These are phyloP conservation scores for Podarcis muralis DNA, from an alignment of 2,113 vertebrate genomes.

Conservation along the genomic window DNA sequence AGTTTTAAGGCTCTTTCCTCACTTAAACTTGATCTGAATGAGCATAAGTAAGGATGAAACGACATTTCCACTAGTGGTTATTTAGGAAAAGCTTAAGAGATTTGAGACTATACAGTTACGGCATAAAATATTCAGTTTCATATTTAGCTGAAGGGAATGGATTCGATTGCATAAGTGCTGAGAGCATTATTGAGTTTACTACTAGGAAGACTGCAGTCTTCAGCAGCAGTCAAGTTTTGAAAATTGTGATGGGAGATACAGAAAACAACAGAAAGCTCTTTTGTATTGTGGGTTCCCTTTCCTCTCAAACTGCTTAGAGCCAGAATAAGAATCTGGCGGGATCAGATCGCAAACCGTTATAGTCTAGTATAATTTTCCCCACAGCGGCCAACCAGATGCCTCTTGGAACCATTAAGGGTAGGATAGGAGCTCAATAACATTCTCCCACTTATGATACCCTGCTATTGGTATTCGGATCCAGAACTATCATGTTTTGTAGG, in stretches of 20 bases:
- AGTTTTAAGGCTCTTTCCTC: background rate
- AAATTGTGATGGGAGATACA: slow-evolving; percentile 33
- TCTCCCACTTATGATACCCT: background rate
- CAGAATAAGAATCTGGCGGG: background rate
- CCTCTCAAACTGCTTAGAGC: background rate
- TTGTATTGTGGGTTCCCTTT: background rate
- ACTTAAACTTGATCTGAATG: background rate
- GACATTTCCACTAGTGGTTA: background rate
- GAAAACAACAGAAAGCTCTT: slow-evolving; percentile 27
- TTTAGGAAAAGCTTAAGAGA: background rate
- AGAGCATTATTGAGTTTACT: slow-evolving; percentile 21
- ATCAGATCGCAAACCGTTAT: background rate
- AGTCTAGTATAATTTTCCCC: background rate
- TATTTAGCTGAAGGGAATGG: slow-evolving; percentile 30
- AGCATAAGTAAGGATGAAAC: background rate
- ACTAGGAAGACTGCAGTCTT: slow-evolving; percentile 14
- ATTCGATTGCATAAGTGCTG: slow-evolving; percentile 25
- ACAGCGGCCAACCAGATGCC: background rate
- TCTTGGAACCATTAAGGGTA: background rate
- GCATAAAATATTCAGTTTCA: slow-evolving; percentile 32
- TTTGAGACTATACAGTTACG: slow-evolving; percentile 24
- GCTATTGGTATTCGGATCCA: background rate
- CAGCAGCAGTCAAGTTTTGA: slow-evolving; percentile 18
- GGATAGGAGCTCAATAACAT: background rate
- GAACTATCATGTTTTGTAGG: background rate